Base-by-base conservation (phyloP, 1,140 invertebrate genomes). In the Drosophila mayri region DNA sequence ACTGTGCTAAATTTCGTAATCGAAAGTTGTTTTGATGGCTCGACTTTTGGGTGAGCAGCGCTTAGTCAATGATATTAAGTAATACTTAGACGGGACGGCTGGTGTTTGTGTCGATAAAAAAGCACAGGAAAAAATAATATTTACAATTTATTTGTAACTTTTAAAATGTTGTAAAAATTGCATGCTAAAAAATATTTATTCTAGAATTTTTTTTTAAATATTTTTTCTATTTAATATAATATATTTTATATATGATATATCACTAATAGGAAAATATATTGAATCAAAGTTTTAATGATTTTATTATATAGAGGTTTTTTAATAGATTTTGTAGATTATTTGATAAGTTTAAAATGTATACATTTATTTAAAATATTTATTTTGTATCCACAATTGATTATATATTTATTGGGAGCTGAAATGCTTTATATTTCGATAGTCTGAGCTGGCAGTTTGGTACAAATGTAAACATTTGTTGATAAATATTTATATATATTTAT, bases 11-110 rank as follows among this genome's bases (percentile, higher is more conserved):
- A 88, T 88, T 88, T 88, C 78, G 84, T 84, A 88, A 88, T 88
- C 84, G 81, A 90, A 90, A 88, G 85, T 88, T 85, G 85, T 85
- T 88, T 88, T 88, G 85, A 85, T 90, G 85, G 83, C 47, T 86
- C 67, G 74, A 78, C 62, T 80, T 76, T 75, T 63, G 70, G 73
- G 54, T 70, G 77, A 68, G 55, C 79, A 67, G 63, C 40, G 83
- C 84, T 87, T 88, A 87, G 84, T 88, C 85, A 85, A 90, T 85
- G 78, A 62, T 88, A 88, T 88, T 88, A 88, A 88, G 81, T 88
- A 85, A 90, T 85, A 78, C 73, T 84, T 84, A 74, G 81, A 88
- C 63, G 50, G 46, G 52, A 38, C 43, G 43, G 20, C 20, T 30
- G 28, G 35, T 16, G 20, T 54, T 38, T 32, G 52, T 54, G 52